These are phyloP conservation scores for Drosophila chauvacae DNA, from an alignment of 1,140 invertebrate genomes.

Conservation along the genomic window DNA sequence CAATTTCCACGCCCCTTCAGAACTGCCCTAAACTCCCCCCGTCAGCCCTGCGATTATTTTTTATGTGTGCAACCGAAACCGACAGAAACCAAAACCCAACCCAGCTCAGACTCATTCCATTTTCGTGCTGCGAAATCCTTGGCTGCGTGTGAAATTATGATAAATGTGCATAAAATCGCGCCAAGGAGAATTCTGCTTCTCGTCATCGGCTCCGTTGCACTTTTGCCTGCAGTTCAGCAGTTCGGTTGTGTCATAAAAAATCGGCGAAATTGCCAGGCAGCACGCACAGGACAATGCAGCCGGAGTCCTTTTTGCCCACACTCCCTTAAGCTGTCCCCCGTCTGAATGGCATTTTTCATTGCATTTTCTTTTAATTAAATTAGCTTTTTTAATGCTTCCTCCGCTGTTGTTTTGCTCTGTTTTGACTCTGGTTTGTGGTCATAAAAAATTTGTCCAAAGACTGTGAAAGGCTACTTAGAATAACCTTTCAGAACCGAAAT, in stretches of 20 bases:
- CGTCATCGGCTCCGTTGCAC: constrained; percentile 50
- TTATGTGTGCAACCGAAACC: constrained; percentile 63
- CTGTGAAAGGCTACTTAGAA: constrained; percentile 30
- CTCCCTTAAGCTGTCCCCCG: constrained; percentile 7
- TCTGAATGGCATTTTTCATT: constrained; percentile 75
- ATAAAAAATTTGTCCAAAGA: constrained; percentile 26
- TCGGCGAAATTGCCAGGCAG: constrained; percentile 70
- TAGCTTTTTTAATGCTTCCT: constrained; percentile 77
- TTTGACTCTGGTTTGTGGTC: constrained; percentile 53
- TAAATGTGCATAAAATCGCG: constrained; percentile 83
- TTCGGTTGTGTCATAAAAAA: constrained; percentile 75
- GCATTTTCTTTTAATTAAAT: constrained; percentile 83
- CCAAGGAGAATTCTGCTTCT: constrained; percentile 57
- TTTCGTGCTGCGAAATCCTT: constrained; percentile 41
- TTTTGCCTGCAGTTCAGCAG: constrained; percentile 51
- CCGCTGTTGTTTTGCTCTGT: constrained; percentile 55
- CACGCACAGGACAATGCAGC: constrained; percentile 74
- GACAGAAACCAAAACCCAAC: constrained; percentile 51
- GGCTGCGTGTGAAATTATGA: constrained; percentile 82
- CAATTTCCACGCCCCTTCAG: constrained; percentile 65
- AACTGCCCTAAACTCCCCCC: constrained; percentile 27
- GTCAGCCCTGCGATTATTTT: constrained; percentile 65
- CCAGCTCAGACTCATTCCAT: constrained; percentile 48
- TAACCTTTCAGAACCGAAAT: constrained; percentile 19
- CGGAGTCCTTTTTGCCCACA: constrained; percentile 3